A percentile compares a stretch with the other conserved stretches of the same genome.
Conservation (phyloP, 2,113 vertebrate genomes). For the Cinclus mexicanus region DNA sequence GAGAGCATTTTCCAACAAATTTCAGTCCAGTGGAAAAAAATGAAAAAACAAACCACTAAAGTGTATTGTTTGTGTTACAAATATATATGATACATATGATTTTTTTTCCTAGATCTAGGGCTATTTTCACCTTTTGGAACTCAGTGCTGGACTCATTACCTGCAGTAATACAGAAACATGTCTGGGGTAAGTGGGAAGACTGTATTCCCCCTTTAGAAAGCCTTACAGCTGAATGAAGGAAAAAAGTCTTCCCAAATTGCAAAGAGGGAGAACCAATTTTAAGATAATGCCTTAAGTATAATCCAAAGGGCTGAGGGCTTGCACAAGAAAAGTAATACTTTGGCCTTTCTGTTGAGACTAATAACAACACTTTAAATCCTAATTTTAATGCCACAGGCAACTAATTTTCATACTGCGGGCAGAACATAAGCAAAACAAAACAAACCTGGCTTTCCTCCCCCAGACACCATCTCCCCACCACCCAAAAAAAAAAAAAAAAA, state of each 20-base stretch:
- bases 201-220: background rate
- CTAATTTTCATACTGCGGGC: background rate
- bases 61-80: background rate
- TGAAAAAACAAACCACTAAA: background rate
- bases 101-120: background rate
- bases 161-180: background rate
- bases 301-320: background rate
- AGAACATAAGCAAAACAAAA: background rate
- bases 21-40: background rate
- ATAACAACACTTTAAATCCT: background rate
- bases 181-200: background rate
- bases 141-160: background rate
- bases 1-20: background rate
- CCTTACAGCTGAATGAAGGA: background rate
- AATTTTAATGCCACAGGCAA: background rate
- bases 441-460: background rate
- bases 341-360: background rate
- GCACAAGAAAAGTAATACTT: background rate
- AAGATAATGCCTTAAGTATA: background rate
- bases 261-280: background rate
- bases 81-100: background rate
- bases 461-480: fast-evolving
- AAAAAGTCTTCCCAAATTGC: background rate
- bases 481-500: background rate
- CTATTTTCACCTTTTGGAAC: background rate